phyloP scores from a whole-genome alignment of 2,113 vertebrate genomes.

The Acrocephalus kingi region DNA sequence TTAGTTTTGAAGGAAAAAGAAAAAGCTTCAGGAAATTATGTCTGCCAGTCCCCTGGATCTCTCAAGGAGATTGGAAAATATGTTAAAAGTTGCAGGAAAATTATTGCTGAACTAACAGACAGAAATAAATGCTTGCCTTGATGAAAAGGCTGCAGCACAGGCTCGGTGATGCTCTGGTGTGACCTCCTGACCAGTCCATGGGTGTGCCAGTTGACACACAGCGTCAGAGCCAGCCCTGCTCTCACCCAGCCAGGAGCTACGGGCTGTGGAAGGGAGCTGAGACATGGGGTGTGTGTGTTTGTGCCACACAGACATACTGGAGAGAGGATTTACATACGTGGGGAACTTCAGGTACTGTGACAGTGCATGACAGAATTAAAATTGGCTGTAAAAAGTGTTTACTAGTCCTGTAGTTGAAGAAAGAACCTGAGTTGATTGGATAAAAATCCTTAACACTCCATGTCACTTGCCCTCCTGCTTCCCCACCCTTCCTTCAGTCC shows the following conservation, averaged over 20 bases:
- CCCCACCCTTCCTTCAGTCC: neutral
- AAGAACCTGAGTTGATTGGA: accelerated
- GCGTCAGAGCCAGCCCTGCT: neutral
- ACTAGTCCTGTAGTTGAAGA: neutral
- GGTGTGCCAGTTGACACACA: neutral
- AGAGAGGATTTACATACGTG: accelerated
- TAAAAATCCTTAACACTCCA: neutral
- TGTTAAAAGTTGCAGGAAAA: neutral
- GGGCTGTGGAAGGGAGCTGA: neutral
- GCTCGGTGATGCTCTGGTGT: neutral
- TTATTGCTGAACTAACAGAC: neutral
- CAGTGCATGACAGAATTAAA: neutral
- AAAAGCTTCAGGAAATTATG: neutral
- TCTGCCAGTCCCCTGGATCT: neutral
- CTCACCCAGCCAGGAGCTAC: neutral
- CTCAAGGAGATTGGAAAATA: neutral
- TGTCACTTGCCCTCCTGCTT: accelerated
- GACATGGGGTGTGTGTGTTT: accelerated
- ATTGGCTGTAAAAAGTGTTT: neutral
- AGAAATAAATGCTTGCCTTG: neutral
- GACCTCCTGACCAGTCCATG: neutral
- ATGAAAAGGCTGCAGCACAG: neutral
- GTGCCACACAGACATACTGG: neutral
- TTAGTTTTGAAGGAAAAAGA: neutral
- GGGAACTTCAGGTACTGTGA: neutral